A percentile compares a stretch with the other conserved stretches of the same genome.
phyloP scores from a whole-genome alignment of 2,888 invertebrate genomes.

The Agriopis marginaria region DNA sequence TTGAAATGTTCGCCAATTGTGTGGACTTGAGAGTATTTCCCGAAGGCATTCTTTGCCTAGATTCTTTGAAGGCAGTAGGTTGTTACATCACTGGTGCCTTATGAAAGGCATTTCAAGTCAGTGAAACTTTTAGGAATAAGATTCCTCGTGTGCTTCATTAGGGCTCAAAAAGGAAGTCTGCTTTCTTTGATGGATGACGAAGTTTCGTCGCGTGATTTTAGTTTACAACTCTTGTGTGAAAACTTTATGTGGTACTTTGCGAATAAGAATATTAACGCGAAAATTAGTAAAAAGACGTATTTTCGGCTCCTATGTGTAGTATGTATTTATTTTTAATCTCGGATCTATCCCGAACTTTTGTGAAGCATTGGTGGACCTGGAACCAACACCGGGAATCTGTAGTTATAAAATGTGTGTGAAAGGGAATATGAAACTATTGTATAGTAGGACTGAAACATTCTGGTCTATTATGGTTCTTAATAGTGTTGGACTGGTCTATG shows the following conservation, averaged over 20 bases:
- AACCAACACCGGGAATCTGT: too few species aligned
- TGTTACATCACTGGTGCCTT: slow-evolving; percentile 14
- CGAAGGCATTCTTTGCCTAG: slow-evolving; percentile 35
- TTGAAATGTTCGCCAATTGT: slow-evolving; percentile 38
- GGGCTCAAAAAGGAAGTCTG: slow-evolving; percentile 20
- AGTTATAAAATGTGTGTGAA: too few species aligned
- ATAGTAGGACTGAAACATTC: too few species aligned
- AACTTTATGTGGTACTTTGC: slow-evolving; percentile 13
- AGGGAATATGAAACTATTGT: too few species aligned
- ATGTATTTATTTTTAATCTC: too few species aligned
- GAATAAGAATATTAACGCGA: slow-evolving; percentile 1
- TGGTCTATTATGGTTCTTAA: too few species aligned
- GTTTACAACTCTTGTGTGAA: slow-evolving; percentile 16
- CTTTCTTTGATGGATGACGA: slow-evolving; percentile 31
- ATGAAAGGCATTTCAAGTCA: slow-evolving; percentile 17
- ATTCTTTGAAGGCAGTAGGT: slow-evolving; percentile 30
- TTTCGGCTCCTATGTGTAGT: neutral
- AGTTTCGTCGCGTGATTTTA: slow-evolving; percentile 30
- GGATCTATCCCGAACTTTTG: too few species aligned
- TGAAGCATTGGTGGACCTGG: too few species aligned
- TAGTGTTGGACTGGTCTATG: too few species aligned
- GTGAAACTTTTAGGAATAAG: slow-evolving; percentile 26
- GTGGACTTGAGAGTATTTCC: slow-evolving; percentile 30
- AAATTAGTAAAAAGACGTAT: neutral
- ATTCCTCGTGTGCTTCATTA: slow-evolving; percentile 34